Conservation (phyloP, 1,140 invertebrate genomes). For the Platorchestia sp. region DNA sequence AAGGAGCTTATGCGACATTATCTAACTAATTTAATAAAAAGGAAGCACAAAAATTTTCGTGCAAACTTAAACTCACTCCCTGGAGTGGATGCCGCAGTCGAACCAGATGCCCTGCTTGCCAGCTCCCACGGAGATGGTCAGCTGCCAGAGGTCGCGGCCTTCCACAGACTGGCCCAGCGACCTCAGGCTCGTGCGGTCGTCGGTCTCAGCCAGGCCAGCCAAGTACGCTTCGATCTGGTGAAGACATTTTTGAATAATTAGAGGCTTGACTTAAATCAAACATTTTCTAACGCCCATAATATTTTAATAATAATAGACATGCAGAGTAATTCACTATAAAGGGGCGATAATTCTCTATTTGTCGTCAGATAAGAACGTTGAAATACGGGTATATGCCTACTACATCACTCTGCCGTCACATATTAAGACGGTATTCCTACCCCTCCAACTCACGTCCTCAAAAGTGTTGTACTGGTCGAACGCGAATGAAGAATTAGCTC, state of each 20-base stretch:
- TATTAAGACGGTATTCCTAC: too few relatives aligned
- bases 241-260: not conserved
- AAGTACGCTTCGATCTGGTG: slow-evolving; percentile 45
- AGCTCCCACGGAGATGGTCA: slow-evolving; percentile 54
- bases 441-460: not conserved
- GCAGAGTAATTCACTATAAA: too few relatives aligned
- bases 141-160: slow-evolving; percentile 57
- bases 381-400: too few relatives aligned
- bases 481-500: not conserved
- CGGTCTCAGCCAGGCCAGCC: slow-evolving; percentile 2
- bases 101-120: slow-evolving; percentile 48
- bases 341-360: too few relatives aligned
- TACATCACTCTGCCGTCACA: too few relatives aligned
- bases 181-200: slow-evolving; percentile 42
- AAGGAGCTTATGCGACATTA: too few relatives aligned
- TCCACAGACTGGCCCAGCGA: slow-evolving; percentile 52
- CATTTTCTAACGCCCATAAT: not conserved
- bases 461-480: slow-evolving; percentile 30
- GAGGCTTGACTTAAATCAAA: not conserved
- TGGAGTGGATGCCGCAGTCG: slow-evolving; percentile 57
- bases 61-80: slow-evolving; percentile 38
- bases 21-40: too few relatives aligned
- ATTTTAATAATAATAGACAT: too few relatives aligned
- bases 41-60: too few relatives aligned
- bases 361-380: too few relatives aligned